Evolutionary conservation across 1,140 invertebrate species (phyloP).

Genomic region (Spodoptera litura): DNA sequence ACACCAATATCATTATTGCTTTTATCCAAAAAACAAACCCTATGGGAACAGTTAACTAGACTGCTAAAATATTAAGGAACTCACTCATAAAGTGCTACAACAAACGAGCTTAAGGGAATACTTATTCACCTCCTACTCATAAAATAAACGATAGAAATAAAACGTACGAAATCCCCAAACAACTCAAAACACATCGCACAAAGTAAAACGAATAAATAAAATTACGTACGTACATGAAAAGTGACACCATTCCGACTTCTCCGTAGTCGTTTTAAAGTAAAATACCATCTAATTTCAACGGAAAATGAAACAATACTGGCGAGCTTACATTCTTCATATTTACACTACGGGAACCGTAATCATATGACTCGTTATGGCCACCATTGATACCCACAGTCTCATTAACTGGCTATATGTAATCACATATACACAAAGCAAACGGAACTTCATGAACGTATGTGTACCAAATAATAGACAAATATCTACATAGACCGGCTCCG

Average conservation of each 20-base stretch:
- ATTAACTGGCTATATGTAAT: constrained; percentile 31
- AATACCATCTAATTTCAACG: constrained; percentile 21
- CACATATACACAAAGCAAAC: constrained; percentile 29
- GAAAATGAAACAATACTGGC: constrained; percentile 27
- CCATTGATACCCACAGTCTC: constrained; percentile 15
- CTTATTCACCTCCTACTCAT: constrained; percentile 2
- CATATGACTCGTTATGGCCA: constrained; percentile 16
- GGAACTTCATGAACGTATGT: constrained; percentile 35
- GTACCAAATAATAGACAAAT: constrained; percentile 48
- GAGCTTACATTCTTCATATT: constrained; percentile 30
- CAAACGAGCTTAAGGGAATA: constrained; percentile 3
- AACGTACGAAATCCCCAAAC: constrained; percentile 6
- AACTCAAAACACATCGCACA: constrained; percentile 1
- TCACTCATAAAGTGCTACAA: background rate
- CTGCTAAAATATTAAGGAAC: constrained; percentile 5
- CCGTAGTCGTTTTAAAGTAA: constrained; percentile 22
- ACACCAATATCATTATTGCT: background rate
- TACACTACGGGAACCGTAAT: constrained; percentile 21
- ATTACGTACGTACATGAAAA: constrained; percentile 6
- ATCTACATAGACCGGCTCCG: constrained; percentile 49
- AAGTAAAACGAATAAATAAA: constrained; percentile 3
- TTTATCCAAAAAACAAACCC: constrained; percentile 15
- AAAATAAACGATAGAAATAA: constrained; percentile 25
- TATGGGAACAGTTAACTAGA: background rate
- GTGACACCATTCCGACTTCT: constrained; percentile 16